Conservation (phyloP, 2,888 invertebrate species). For the Chrysolina oricalcia region DNA sequence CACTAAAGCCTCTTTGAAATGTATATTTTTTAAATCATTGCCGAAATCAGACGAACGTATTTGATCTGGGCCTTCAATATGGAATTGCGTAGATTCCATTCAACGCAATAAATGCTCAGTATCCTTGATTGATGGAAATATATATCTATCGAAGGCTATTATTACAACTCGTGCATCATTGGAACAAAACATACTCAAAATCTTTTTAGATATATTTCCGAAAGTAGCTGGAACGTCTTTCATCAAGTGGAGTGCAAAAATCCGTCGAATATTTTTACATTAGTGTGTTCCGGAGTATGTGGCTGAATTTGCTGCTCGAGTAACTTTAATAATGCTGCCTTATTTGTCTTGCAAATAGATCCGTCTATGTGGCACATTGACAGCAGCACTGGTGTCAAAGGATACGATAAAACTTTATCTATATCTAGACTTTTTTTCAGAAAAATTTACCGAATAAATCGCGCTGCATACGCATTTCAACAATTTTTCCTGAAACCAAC, state of each 20-base stretch:
- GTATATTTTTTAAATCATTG: conserved; percentile 39
- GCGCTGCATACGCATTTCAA: conserved; percentile 36
- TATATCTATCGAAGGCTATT: conserved; percentile 54
- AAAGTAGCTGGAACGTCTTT: conserved; percentile 56
- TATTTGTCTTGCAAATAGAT: conserved; percentile 40
- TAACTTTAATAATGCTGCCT: conserved; percentile 40
- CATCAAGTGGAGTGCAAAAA: conserved; percentile 41
- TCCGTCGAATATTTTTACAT: conserved; percentile 35
- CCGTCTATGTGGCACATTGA: conserved; percentile 42
- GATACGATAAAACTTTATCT: conserved; percentile 34
- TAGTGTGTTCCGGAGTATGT: conserved; percentile 16
- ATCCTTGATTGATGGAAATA: conserved; percentile 40
- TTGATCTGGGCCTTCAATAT: background rate
- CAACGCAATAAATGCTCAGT: conserved; percentile 16
- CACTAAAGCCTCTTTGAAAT: conserved; percentile 46
- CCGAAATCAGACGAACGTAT: conserved; percentile 39
- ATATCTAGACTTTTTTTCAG: conserved; percentile 35
- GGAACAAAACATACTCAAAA: conserved; percentile 40
- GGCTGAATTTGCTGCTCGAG: conserved; percentile 28
- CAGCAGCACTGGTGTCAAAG: conserved; percentile 42
- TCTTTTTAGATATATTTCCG: conserved; percentile 54
- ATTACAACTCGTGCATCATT: conserved; percentile 55
- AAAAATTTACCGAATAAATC: conserved; percentile 38
- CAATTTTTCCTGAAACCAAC: conserved; percentile 26
- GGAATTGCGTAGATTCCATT: too few relatives aligned